Evolutionary conservation across 2,888 invertebrate genomes (phyloP).

Genomic region (Drosophila bunnanda): DNA sequence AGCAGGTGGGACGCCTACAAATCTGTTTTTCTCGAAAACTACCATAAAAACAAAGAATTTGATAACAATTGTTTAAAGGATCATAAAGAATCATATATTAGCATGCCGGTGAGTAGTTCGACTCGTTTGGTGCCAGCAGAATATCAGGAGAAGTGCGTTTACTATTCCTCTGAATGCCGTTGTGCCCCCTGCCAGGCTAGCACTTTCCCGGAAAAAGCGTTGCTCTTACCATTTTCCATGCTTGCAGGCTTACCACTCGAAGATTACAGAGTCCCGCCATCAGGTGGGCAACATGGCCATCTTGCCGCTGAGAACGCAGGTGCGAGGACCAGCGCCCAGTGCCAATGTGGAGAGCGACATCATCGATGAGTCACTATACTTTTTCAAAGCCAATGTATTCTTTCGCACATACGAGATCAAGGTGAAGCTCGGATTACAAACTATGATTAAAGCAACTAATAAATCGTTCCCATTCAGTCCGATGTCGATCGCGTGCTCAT

Average conservation of each 20-base stretch:
- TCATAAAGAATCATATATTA: not conserved
- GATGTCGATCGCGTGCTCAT: conserved; percentile 98
- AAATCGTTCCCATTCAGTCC: conserved; percentile 87
- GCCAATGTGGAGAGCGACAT: conserved; percentile 92
- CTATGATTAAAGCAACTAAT: not conserved
- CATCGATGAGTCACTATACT: conserved; percentile 98
- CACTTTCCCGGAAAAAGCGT: not conserved
- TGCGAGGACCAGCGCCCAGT: conserved; percentile 95
- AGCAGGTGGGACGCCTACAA: conserved; percentile 13
- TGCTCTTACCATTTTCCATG: not conserved
- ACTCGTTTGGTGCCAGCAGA: not conserved
- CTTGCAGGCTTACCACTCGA: conserved; percentile 97
- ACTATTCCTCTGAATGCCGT: no score
- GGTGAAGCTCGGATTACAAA: conserved; percentile 85
- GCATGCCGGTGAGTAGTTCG: conserved; percentile 59
- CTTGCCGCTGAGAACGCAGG: conserved; percentile 94
- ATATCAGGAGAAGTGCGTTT: not conserved
- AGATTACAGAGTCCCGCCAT: conserved; percentile 90
- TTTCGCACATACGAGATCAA: conserved; percentile 99
- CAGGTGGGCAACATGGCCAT: conserved; percentile 96
- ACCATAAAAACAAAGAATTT: not conserved
- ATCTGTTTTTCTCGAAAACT: conserved; percentile 5
- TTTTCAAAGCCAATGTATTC: conserved; percentile 99
- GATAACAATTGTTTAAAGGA: not conserved
- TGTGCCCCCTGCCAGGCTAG: conserved; percentile 25